phyloP scores from a whole-genome alignment of 2,797 vertebrate genomes.

The Arnoldichthys spilopterus region DNA sequence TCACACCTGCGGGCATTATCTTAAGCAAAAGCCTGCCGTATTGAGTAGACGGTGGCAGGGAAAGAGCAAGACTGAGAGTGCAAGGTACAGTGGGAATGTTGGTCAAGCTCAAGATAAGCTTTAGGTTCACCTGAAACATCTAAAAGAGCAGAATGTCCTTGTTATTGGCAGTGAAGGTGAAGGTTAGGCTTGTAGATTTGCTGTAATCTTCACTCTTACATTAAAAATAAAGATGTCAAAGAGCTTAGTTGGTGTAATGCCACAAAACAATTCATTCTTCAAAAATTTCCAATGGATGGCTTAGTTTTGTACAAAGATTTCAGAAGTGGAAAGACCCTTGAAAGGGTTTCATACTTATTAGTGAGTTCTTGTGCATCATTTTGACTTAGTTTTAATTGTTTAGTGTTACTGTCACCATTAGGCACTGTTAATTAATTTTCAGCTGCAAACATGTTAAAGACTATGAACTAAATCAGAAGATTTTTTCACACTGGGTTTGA shows the following conservation, averaged over 20 bases:
- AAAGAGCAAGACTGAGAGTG: slow-evolving; percentile 27
- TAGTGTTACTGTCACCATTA: too few relatives aligned
- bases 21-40: slow-evolving; percentile 64
- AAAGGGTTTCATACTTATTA: too few relatives aligned
- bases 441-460: too few relatives aligned
- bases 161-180: not conserved
- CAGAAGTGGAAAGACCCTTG: too few relatives aligned
- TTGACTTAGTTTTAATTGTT: too few relatives aligned
- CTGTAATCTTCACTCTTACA: not conserved
- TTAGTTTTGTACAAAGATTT: too few relatives aligned
- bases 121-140: not conserved
- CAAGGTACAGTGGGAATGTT: not conserved
- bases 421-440: too few relatives aligned
- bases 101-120: not conserved
- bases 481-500: too few relatives aligned
- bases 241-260: not conserved
- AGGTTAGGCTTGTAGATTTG: not conserved
- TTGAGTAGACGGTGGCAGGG: slow-evolving; percentile 45
- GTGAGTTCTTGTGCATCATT: too few relatives aligned
- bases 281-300: too few relatives aligned
- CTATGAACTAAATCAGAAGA: too few relatives aligned
- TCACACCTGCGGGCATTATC: slow-evolving; percentile 72
- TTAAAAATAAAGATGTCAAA: not conserved
- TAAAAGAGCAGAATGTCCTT: not conserved
- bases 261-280: not conserved